Evolutionary conservation across 1,140 invertebrate species (phyloP).

Genomic region (Leptestheria dahalacensis): DNA sequence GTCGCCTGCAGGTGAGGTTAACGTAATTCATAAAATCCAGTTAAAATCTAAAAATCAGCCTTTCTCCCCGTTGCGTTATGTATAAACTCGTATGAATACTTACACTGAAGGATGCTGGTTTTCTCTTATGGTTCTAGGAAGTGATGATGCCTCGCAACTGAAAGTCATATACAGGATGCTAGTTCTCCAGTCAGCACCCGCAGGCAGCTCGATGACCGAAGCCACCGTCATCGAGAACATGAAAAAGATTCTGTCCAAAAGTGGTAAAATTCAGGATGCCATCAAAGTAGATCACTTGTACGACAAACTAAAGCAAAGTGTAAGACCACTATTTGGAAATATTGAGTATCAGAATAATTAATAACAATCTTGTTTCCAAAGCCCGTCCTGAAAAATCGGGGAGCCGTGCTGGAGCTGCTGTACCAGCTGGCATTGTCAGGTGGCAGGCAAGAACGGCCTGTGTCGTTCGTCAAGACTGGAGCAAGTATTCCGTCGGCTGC

Average conservation of each 20-base stretch:
- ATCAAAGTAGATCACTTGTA: constrained; percentile 11
- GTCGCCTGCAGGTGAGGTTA: neutral
- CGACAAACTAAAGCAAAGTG: constrained; percentile 3
- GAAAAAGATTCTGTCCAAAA: neutral
- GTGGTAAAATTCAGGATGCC: constrained; percentile 6
- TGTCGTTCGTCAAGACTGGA: neutral
- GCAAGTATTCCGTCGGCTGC: neutral
- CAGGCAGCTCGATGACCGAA: neutral
- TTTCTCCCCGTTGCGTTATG: no score
- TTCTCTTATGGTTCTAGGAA: neutral
- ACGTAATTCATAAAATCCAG: no score
- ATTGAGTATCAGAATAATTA: no score
- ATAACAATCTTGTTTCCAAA: no score
- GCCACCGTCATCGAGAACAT: constrained; percentile 5
- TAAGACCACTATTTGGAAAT: no score
- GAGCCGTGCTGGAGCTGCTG: constrained; percentile 17
- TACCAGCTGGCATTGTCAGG: constrained; percentile 14
- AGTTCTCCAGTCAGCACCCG: neutral
- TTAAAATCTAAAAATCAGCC: no score
- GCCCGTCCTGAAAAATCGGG: constrained; percentile 17
- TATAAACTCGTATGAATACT: no score
- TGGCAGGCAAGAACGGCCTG: neutral
- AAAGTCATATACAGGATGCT: neutral
- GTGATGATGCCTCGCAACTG: neutral
- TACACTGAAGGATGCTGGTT: neutral